Conservation (phyloP, 2,113 vertebrate genomes). For the Epinephelus cyanopodus region DNA sequence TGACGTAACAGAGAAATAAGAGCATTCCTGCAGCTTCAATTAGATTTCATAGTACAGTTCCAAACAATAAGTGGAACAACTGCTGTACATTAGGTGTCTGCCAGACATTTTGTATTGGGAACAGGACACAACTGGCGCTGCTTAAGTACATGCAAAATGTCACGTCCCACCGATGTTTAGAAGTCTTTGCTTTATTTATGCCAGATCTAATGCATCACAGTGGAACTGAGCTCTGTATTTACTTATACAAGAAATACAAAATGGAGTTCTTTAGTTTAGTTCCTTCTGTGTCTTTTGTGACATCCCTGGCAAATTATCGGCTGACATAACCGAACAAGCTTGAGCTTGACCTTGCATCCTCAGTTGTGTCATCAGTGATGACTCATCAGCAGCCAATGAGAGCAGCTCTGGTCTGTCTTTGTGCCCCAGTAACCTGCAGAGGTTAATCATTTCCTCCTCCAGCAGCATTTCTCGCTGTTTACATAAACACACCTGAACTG, state of each 20-base stretch:
- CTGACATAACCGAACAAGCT: conserved; percentile 13
- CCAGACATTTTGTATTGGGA: conserved; percentile 36
- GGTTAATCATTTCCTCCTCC: conserved; percentile 8
- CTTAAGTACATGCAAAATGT: conserved; percentile 20
- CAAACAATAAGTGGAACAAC: conserved; percentile 53
- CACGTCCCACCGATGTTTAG: conserved; percentile 9
- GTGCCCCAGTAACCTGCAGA: conserved; percentile 5
- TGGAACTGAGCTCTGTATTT: neutral
- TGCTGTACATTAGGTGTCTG: conserved; percentile 33
- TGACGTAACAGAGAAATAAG: conserved; percentile 64
- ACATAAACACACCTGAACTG: conserved; percentile 5
- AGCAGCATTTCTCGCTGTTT: neutral
- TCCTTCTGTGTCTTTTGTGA: neutral
- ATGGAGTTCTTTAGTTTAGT: neutral
- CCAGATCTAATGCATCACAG: neutral
- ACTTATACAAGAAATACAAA: neutral
- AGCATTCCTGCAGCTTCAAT: conserved; percentile 57
- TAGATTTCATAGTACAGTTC: conserved; percentile 35
- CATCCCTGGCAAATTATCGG: neutral
- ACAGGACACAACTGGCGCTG: neutral
- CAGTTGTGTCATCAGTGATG: conserved; percentile 25
- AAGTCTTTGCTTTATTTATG: neutral
- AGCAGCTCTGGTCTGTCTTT: neutral
- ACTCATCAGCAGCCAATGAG: conserved; percentile 40
- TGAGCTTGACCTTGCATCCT: conserved; percentile 33